Evolutionary conservation across 2,113 vertebrate species (phyloP).

Genomic region (Festucalex cinctus): DNA sequence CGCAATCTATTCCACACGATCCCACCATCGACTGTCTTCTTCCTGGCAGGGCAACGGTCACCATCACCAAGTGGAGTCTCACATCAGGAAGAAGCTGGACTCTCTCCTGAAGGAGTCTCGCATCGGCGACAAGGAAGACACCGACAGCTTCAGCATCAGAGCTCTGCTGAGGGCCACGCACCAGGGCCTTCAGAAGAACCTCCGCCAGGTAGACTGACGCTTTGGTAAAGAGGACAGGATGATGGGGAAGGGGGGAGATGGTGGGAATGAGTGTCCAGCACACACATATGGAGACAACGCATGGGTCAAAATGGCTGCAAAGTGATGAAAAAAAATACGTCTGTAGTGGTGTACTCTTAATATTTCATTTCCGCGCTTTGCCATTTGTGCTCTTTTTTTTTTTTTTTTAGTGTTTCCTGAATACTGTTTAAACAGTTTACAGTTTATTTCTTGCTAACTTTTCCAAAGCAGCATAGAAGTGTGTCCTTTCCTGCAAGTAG

Average conservation of each 20-base stretch:
- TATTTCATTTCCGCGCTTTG: slow-evolving; percentile 59
- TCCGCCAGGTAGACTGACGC: slow-evolving; percentile 83
- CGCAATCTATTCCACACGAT: not conserved
- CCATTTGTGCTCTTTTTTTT: slow-evolving; percentile 59
- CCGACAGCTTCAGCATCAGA: slow-evolving; percentile 91
- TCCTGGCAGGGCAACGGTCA: slow-evolving; percentile 78
- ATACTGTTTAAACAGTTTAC: slow-evolving; percentile 52
- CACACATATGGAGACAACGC: not conserved
- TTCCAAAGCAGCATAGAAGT: not conserved
- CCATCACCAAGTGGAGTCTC: slow-evolving; percentile 89
- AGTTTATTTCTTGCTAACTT: not conserved
- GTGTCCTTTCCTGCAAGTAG: not conserved
- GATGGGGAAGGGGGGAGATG: not conserved
- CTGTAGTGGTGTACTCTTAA: slow-evolving; percentile 56
- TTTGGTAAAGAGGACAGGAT: slow-evolving; percentile 14
- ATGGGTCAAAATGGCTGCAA: slow-evolving; percentile 26
- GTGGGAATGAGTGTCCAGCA: slow-evolving; percentile 6
- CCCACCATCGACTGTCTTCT: not conserved
- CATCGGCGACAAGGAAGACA: slow-evolving; percentile 93
- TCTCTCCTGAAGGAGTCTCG: slow-evolving; percentile 91
- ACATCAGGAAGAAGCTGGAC: slow-evolving; percentile 93
- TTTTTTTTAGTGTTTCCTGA: slow-evolving; percentile 46
- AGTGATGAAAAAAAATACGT: slow-evolving; percentile 44
- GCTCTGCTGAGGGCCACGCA: slow-evolving; percentile 90
- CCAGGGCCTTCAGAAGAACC: slow-evolving; percentile 85